These are phyloP conservation scores for Tetranychus urticae DNA, from an alignment of 1,140 invertebrate species.

Conservation along the genomic window DNA sequence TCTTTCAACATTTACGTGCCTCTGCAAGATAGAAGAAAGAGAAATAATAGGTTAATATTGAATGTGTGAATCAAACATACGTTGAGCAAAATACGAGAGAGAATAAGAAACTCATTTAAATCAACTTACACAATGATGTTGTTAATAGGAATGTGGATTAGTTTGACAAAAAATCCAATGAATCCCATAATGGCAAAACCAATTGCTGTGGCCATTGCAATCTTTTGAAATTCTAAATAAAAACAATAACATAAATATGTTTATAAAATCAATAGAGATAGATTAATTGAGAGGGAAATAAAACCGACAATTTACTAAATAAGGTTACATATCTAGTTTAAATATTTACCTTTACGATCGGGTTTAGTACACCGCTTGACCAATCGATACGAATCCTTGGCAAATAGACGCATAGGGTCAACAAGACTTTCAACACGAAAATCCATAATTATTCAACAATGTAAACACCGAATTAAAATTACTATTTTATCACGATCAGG, in stretches of 20 bases:
- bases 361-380: slow-evolving; percentile 99
- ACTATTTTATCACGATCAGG: no score
- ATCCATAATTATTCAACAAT: background rate
- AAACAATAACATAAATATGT: slow-evolving; percentile 10
- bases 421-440: background rate
- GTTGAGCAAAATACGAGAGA: no score
- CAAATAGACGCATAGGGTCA: slow-evolving; percentile 81
- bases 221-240: slow-evolving; percentile 92
- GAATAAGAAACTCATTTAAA: background rate
- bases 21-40: no score
- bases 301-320: background rate
- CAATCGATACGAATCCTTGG: slow-evolving; percentile 80
- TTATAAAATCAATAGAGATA: background rate
- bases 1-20: no score
- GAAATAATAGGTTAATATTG: no score
- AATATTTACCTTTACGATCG: slow-evolving; percentile 68
- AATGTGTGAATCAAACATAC: no score
- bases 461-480: background rate
- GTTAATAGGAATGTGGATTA: slow-evolving; percentile 99
- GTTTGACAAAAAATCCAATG: slow-evolving; percentile 98
- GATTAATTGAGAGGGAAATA: background rate
- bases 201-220: slow-evolving; percentile 95
- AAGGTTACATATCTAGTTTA: background rate
- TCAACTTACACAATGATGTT: slow-evolving; percentile 73
- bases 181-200: slow-evolving; percentile 99